A percentile compares a stretch with the other conserved stretches of the same genome.
These are phyloP conservation scores for Eidolon helvum DNA, from an alignment of 2,113 vertebrate species.

Conservation along the genomic window DNA sequence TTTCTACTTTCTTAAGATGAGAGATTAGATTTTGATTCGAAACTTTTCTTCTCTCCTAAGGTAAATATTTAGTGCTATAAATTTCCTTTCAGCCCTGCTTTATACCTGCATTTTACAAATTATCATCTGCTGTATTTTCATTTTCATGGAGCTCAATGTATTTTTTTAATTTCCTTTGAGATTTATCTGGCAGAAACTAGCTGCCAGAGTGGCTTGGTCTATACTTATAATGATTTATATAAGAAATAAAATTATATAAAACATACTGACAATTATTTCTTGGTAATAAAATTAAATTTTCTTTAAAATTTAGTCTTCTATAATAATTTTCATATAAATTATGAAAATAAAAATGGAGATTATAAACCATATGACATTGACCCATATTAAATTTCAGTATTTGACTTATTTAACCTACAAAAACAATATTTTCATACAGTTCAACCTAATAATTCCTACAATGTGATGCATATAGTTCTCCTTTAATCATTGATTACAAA, in stretches of 20 bases:
- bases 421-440: neutral
- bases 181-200: neutral
- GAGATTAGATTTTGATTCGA: neutral
- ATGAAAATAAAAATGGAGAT: neutral
- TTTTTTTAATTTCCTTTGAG: neutral
- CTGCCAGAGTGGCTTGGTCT: neutral
- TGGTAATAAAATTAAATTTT: neutral
- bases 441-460: neutral
- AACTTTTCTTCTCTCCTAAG: neutral
- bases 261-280: neutral
- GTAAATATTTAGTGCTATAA: neutral
- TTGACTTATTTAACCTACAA: neutral
- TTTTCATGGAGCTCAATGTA: neutral
- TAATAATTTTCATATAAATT: neutral
- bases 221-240: neutral
- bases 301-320: constrained; percentile 1
- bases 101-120: neutral
- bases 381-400: neutral
- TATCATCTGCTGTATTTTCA: neutral
- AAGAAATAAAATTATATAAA: constrained; percentile 38
- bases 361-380: neutral
- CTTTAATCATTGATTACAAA: neutral
- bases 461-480: neutral
- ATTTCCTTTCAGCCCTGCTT: neutral
- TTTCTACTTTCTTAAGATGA: neutral